Evolutionary conservation across 1,140 invertebrate species (phyloP).

Genomic region (Drosophila rhopaloa): DNA sequence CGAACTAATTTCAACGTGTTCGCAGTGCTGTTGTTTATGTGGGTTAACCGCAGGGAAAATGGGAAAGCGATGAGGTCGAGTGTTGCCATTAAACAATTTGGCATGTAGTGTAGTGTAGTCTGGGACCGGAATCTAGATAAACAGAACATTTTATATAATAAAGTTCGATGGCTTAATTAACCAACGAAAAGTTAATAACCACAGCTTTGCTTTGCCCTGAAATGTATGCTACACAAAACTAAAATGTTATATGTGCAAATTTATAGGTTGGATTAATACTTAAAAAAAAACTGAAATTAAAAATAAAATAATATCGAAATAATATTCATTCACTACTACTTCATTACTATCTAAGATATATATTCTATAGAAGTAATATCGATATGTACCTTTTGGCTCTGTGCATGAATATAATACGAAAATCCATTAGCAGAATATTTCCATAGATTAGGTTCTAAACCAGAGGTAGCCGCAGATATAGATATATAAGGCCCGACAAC

Average conservation of each 20-base stretch:
- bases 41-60: conserved; percentile 43
- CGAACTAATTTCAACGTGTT: conserved; percentile 58
- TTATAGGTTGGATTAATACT: background rate
- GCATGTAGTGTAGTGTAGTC: conserved; percentile 8
- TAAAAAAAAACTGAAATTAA: no score
- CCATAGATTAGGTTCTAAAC: conserved; percentile 23
- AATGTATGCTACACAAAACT: conserved; percentile 14
- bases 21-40: conserved; percentile 45
- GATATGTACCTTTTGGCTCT: background rate
- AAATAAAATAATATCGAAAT: background rate
- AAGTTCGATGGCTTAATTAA: conserved; percentile 32
- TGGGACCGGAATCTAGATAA: conserved; percentile 31
- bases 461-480: conserved; percentile 12
- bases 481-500: conserved; percentile 3
- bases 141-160: conserved; percentile 10
- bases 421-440: conserved; percentile 40
- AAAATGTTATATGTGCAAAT: background rate
- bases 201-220: conserved; percentile 1
- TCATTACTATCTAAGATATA: no score
- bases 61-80: conserved; percentile 5
- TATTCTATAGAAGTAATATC: fast-evolving
- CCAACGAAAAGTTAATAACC: conserved; percentile 31
- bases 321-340: no score
- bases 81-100: conserved; percentile 32
- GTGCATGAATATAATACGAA: conserved; percentile 2